Conservation (phyloP, 2,888 invertebrate genomes). For the Agrotis clavis region DNA sequence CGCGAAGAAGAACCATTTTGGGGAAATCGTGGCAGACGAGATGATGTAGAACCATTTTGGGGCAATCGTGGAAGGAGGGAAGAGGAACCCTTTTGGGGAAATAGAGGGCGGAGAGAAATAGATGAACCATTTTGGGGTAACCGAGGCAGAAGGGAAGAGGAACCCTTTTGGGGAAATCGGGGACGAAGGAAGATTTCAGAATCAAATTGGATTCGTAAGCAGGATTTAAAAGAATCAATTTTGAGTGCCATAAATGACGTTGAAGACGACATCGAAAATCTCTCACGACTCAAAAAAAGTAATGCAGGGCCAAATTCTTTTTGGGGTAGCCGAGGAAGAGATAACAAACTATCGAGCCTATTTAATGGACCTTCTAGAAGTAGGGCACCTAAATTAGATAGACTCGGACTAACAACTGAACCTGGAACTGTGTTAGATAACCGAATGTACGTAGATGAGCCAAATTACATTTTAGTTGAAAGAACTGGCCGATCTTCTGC, state of each 20-base stretch:
- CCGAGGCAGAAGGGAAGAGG: slow-evolving; percentile 77
- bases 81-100: slow-evolving; percentile 78
- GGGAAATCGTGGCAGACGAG: slow-evolving; percentile 85
- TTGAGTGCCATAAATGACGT: slow-evolving; percentile 75
- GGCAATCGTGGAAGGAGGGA: slow-evolving; percentile 74
- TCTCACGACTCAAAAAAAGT: slow-evolving; percentile 74
- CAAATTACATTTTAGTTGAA: slow-evolving; percentile 88
- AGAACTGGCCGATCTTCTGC: slow-evolving; percentile 84
- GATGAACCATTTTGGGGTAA: slow-evolving; percentile 87
- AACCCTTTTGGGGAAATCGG: slow-evolving; percentile 88
- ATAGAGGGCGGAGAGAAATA: slow-evolving; percentile 77
- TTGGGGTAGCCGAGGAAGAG: slow-evolving; percentile 77
- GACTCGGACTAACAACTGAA: slow-evolving; percentile 66
- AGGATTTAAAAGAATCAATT: slow-evolving; percentile 76
- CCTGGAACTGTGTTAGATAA: slow-evolving; percentile 81
- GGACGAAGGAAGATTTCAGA: slow-evolving; percentile 76
- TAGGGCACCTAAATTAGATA: slow-evolving; percentile 49
- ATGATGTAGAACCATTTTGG: slow-evolving; percentile 79
- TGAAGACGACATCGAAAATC: slow-evolving; percentile 75
- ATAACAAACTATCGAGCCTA: slow-evolving; percentile 75
- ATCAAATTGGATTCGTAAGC: slow-evolving; percentile 74
- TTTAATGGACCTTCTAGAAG: slow-evolving; percentile 70
- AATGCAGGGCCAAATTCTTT: slow-evolving; percentile 67
- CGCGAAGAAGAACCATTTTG: slow-evolving; percentile 84
- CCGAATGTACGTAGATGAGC: slow-evolving; percentile 89